Evolutionary conservation across 2,797 vertebrate species (phyloP).

Genomic region (Lutjanus campechanus): DNA sequence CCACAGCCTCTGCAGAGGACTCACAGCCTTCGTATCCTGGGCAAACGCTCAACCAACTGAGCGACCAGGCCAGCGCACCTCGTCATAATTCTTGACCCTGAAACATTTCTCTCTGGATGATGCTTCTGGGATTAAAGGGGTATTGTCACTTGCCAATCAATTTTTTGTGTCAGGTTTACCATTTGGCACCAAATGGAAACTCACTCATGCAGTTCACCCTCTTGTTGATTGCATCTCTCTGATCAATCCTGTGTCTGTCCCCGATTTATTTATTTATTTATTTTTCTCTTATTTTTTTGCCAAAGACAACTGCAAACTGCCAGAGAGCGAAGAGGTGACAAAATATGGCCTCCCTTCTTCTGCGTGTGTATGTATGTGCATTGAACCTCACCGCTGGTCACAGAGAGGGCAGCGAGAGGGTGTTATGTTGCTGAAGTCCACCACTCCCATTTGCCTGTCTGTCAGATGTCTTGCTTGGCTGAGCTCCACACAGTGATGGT

Average conservation of each 20-base stretch:
- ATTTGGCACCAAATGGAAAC: slow-evolving; percentile 70
- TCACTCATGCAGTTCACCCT: slow-evolving; percentile 63
- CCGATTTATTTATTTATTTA: not conserved
- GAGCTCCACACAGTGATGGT: slow-evolving; percentile 81
- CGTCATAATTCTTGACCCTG: slow-evolving; percentile 22
- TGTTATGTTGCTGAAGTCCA: slow-evolving; percentile 85
- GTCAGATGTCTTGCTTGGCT: slow-evolving; percentile 85
- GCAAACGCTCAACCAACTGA: too few relatives aligned
- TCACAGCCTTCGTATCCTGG: too few relatives aligned
- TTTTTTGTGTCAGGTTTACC: slow-evolving; percentile 58
- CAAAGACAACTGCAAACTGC: slow-evolving; percentile 27
- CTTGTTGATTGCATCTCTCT: slow-evolving; percentile 63
- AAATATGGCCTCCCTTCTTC: slow-evolving; percentile 26
- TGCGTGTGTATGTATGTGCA: slow-evolving; percentile 46
- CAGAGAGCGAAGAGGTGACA: slow-evolving; percentile 37
- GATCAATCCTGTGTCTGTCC: slow-evolving; percentile 52
- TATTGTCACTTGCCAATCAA: slow-evolving; percentile 66
- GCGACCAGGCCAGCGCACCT: not conserved
- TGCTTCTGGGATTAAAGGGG: slow-evolving; percentile 32
- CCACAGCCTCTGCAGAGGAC: too few relatives aligned
- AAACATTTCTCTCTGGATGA: slow-evolving; percentile 14
- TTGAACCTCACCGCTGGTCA: slow-evolving; percentile 63
- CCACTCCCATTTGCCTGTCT: slow-evolving; percentile 85
- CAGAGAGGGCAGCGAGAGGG: slow-evolving; percentile 72
- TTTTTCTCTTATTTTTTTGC: not conserved